Evolutionary conservation across 2,797 vertebrate genomes (phyloP), one percentile per base, ranked within the genome.

Genomic region (Sandelia bainsii): DNA sequence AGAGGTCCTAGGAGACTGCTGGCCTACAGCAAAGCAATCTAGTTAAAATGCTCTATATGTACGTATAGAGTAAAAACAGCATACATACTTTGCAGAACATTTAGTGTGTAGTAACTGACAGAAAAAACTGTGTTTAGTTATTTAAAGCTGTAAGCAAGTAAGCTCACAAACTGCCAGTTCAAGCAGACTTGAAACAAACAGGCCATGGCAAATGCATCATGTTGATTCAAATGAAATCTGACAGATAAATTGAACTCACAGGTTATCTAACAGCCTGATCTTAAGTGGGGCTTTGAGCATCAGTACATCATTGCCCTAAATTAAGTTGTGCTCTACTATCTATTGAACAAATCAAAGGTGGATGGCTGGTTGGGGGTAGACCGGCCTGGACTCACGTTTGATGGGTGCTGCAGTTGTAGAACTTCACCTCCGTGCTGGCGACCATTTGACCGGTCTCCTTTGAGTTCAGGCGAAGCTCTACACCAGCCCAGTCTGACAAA

Each of bases 351-450:
- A 83, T 88, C 79, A 81, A 56, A 79, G 69, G 54, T 37, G 11
- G 8, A 16, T 11, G 53, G 10, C 11, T 34, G 19, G 6, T 8
- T 3, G 6, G 17, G 1, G 2, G 13, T 52, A 2, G 4, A 2
- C 1, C 9, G 2, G 13, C 11, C 1, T 20, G 51, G 59, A 92
- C 97, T 98, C 93, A 99, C 97, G 97, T 95, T 81, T 95, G 96
- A 92, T 99, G 97, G 57, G 96, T 96, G 11, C 97, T 99, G 96
- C 97, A 99, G 95, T 99, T 99, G 95, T 97, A 99, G 93, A 98
- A 98, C 90, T 97, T 98, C 94, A 99, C 96, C 89, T 98, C 97
- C 0, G 97, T 98, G 95, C 96, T 98, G 91, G 96, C 96, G 39
- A 99, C 96, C 63, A 93, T 97, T 90, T 96, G 96, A 67, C 96